phyloP scores from a whole-genome alignment of 2,888 invertebrate genomes.

The Meandrusa payeni region DNA sequence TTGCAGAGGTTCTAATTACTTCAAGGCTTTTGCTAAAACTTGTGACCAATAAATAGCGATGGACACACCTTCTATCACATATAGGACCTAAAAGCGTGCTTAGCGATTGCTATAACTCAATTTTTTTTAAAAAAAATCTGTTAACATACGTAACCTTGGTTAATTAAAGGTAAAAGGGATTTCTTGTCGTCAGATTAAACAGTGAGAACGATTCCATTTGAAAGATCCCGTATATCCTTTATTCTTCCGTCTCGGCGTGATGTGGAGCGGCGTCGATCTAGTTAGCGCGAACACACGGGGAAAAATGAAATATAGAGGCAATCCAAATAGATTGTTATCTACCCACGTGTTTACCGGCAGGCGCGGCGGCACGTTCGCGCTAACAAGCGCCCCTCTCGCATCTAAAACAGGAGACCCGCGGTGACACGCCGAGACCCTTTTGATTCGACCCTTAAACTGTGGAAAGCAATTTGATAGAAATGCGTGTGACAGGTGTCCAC shows the following conservation, averaged over 20 bases:
- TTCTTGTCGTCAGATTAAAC: conserved; percentile 32
- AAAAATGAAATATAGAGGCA: conserved; percentile 82
- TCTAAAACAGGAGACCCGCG: conserved; percentile 48
- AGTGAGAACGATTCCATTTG: conserved; percentile 46
- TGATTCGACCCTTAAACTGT: conserved; percentile 38
- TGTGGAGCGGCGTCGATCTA: conserved; percentile 66
- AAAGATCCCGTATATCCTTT: conserved; percentile 72
- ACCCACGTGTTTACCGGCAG: conserved; percentile 78
- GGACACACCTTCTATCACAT: no score
- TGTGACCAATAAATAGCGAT: no score
- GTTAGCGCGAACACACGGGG: conserved; percentile 71
- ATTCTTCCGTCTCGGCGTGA: conserved; percentile 48
- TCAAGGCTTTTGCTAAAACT: no score
- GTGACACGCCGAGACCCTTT: conserved; percentile 58
- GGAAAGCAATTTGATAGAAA: conserved; percentile 49
- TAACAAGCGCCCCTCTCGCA: conserved; percentile 67
- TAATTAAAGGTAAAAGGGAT: conserved; percentile 1
- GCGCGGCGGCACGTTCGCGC: conserved; percentile 72
- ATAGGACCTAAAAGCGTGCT: no score
- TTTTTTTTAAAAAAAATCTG: no score
- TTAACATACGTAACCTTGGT: not conserved
- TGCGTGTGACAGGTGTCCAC: conserved; percentile 68
- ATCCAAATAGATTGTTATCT: conserved; percentile 81
- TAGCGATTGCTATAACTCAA: no score
- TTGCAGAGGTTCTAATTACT: no score